A percentile compares a stretch with the other conserved stretches of the same genome.
Conservation (phyloP, 2,113 vertebrate species). For the Percopsis transmontana region DNA sequence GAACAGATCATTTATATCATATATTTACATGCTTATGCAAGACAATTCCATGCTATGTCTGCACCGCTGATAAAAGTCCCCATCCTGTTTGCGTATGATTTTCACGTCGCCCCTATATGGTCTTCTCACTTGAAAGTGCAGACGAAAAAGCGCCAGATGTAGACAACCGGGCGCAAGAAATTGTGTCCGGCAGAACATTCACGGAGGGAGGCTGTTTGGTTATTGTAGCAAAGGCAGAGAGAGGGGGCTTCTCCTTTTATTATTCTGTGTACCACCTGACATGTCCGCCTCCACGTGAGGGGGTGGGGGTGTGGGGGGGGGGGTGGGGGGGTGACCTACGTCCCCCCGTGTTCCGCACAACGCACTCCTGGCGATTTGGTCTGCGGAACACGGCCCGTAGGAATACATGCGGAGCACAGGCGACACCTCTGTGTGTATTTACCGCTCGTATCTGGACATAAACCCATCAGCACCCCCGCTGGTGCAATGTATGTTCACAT, state of each 20-base stretch:
- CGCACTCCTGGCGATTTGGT: slow-evolving; percentile 52
- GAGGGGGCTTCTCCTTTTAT: slow-evolving; percentile 41
- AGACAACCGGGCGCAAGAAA: slow-evolving; percentile 55
- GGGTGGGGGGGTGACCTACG: slow-evolving; percentile 69
- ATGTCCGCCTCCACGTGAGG: slow-evolving; percentile 34
- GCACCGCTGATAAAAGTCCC: slow-evolving; percentile 3
- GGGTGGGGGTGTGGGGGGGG: too few species aligned
- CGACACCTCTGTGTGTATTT: slow-evolving; percentile 37
- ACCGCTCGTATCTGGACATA: too few species aligned
- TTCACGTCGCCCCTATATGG: slow-evolving; percentile 17
- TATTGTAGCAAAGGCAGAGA: slow-evolving; percentile 37
- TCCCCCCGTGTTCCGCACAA: slow-evolving; percentile 54
- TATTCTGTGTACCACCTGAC: slow-evolving; percentile 57
- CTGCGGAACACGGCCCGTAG: slow-evolving; percentile 58
- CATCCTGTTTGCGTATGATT: slow-evolving; percentile 10
- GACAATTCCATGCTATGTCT: slow-evolving; percentile 20
- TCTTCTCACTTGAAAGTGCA: slow-evolving; percentile 47
- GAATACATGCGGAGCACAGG: slow-evolving; percentile 57
- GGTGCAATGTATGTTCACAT: too few species aligned
- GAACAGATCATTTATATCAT: slow-evolving; percentile 34
- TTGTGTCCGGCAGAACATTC: slow-evolving; percentile 66
- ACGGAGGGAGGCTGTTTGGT: slow-evolving; percentile 49
- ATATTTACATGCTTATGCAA: slow-evolving; percentile 31
- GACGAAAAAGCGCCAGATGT: slow-evolving; percentile 57
- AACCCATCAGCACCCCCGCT: too few species aligned